Evolutionary conservation across 2,797 vertebrate species (phyloP).

Genomic region (Heteromormyrus szaboi): DNA sequence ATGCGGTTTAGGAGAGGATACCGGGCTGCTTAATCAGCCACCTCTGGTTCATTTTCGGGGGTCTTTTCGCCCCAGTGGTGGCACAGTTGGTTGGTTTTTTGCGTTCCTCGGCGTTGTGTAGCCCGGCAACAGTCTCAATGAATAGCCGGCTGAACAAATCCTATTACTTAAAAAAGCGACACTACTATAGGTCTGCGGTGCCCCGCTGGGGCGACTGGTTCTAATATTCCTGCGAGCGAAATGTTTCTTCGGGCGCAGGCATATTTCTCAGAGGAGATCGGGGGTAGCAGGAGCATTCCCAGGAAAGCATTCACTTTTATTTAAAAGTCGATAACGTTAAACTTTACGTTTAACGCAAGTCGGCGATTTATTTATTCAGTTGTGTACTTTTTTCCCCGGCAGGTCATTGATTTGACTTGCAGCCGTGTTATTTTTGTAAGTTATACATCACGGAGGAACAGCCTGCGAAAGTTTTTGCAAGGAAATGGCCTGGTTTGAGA

Average conservation of each 20-base stretch:
- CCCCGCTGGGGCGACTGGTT: conserved; percentile 22
- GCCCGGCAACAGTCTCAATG: conserved; percentile 62
- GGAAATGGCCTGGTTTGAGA: not conserved
- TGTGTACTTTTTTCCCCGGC: not conserved
- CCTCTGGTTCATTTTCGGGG: conserved; percentile 4
- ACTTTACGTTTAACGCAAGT: not conserved
- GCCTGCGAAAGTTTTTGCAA: not conserved
- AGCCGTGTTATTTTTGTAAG: not conserved
- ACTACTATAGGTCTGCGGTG: conserved; percentile 35
- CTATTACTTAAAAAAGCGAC: conserved; percentile 43
- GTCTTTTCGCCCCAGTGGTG: conserved; percentile 11
- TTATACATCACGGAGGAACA: not conserved
- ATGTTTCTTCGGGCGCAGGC: not conserved
- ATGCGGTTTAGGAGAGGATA: not conserved
- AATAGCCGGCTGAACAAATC: conserved; percentile 55
- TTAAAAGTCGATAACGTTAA: not conserved
- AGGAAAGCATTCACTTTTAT: not conserved
- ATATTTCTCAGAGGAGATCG: not conserved
- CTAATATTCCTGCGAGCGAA: not conserved
- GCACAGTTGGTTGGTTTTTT: conserved; percentile 41
- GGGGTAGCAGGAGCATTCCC: not conserved
- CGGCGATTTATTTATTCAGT: not conserved
- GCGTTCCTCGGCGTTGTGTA: conserved; percentile 59
- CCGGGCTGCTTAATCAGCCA: not conserved
- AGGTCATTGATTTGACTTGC: not conserved